phyloP scores from a whole-genome alignment of 2,113 vertebrate species.

The Pterocles gutturalis region DNA sequence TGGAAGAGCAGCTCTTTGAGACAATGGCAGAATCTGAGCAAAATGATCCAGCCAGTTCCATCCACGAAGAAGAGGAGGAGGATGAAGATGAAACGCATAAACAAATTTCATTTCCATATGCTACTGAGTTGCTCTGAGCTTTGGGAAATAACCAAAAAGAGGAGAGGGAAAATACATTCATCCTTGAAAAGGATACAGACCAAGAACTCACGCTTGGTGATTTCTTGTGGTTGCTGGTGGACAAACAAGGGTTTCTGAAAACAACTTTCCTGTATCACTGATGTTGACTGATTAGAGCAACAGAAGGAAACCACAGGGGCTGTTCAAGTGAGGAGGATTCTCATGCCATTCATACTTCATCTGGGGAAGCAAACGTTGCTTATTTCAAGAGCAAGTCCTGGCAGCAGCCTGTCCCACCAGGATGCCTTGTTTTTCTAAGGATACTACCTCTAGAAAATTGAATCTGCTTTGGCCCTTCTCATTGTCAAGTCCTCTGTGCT shows the following conservation, averaged over 20 bases:
- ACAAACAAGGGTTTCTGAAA: background rate
- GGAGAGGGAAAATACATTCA: background rate
- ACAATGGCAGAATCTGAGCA: background rate
- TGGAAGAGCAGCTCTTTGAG: slow-evolving; percentile 79
- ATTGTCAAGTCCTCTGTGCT: background rate
- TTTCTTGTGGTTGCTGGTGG: background rate
- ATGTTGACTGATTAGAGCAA: background rate
- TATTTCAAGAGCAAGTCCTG: background rate
- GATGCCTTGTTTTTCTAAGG: background rate
- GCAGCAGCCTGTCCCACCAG: background rate
- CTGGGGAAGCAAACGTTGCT: background rate
- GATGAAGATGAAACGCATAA: background rate
- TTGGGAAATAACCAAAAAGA: background rate
- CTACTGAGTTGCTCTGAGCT: slow-evolving; percentile 53
- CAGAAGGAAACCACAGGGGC: background rate
- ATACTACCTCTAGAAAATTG: slow-evolving; percentile 3
- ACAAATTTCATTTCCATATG: background rate
- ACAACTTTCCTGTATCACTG: background rate
- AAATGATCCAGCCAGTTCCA: background rate
- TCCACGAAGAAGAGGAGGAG: background rate
- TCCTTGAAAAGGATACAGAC: background rate
- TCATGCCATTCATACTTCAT: background rate
- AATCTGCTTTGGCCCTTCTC: background rate
- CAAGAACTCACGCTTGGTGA: background rate
- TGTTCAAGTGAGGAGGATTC: background rate